These are phyloP conservation scores for Griposia aprilina DNA, from an alignment of 2,888 invertebrate genomes.

Conservation along the genomic window DNA sequence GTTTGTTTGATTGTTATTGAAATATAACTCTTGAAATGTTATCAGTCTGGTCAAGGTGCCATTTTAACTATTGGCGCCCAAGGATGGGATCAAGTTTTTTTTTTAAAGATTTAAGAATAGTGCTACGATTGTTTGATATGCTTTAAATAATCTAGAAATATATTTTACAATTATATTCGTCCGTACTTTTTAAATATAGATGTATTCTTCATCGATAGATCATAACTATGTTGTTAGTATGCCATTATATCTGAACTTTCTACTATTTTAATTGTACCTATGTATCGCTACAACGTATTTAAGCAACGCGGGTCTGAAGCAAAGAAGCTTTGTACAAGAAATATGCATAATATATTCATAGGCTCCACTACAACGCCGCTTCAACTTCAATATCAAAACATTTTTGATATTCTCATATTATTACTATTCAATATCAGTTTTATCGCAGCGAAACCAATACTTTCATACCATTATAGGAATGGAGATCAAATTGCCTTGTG, in stretches of 20 bases:
- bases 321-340: not conserved
- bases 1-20: not conserved
- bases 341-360: slow-evolving; percentile 8
- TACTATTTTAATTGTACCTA: no score
- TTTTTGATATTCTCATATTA: slow-evolving; percentile 28
- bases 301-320: not conserved
- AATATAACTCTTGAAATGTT: not conserved
- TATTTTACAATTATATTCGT: no score
- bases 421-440: slow-evolving; percentile 26
- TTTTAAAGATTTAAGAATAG: not conserved
- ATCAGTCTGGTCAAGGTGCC: slow-evolving; percentile 28
- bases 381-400: not conserved
- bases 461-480: not conserved
- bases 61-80: slow-evolving; percentile 12
- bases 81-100: not conserved
- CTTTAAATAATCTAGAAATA: not conserved
- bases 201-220: not conserved
- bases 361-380: not conserved
- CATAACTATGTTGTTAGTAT: not conserved
- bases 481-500: slow-evolving; percentile 4
- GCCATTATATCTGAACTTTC: not conserved
- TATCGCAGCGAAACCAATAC: not conserved
- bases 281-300: slow-evolving; percentile 3
- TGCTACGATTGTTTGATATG: not conserved
- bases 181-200: not conserved